Base-by-base conservation (phyloP, 2,797 vertebrate genomes). In the Pitangus sulphuratus region DNA sequence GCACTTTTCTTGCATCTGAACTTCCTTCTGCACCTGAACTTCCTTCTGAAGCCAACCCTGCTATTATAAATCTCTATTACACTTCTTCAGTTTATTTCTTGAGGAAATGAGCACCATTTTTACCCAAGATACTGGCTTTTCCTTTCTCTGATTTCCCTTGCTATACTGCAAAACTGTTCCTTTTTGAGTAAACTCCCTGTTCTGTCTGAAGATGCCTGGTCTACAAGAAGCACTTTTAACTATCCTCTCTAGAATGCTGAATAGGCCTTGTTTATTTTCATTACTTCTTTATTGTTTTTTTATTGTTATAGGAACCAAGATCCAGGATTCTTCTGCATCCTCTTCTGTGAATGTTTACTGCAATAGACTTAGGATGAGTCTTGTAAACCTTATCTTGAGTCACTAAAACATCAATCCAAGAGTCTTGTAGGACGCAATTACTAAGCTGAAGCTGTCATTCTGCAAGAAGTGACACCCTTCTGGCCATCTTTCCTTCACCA, bases 371-470 rank as follows among this genome's bases (percentile, higher is more conserved):
- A 18, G 72, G 35, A 74, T 87, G 44, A 87, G 64, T 92, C 70
- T 68, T 83, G 70, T 76, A 53, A 83, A 66, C 76, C 75, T 92
- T 60, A 74, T 92, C 40, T 92, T 68, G 62, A 93, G n/a, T 69
- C 53, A 93, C 81, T 75, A 76, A 79, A 47, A 89, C 94, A 81
- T 91, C 61, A 57, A 11, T 53, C 72, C 72, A 33, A 68, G 37
- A 50, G n/a, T 45, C 57, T 70, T 78, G 57, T 50, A 74, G 68
- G 74, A 88, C 42, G 39, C 47, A 31, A 28, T 82, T 91, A 79
- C 25, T 76, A 66, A 76, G 54, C 39, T 69, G 66, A 54, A 35
- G 24, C 51, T 88, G 48, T 89, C 39, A 18, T 86, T 94, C 56
- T 85, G 25, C 1, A 3, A 68, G 56, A 74, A 78, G 30, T 70